phyloP scores from a whole-genome alignment of 2,113 vertebrate species.

The Anthoscopus minutus region DNA sequence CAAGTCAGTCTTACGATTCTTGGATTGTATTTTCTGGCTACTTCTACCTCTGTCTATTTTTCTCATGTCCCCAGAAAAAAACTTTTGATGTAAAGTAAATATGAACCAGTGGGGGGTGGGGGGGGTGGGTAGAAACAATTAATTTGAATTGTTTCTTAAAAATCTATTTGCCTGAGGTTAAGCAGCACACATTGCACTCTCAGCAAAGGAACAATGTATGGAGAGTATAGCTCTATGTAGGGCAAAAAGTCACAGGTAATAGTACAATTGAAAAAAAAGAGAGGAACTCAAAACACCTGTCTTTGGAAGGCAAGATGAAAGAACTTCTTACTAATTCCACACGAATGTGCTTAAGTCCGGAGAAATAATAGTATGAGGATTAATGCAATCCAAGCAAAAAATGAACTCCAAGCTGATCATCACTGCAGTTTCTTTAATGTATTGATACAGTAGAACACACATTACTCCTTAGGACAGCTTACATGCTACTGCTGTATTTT shows the following conservation, averaged over 20 bases:
- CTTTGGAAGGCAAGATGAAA: not conserved
- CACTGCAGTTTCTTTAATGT: not conserved
- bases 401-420: not conserved
- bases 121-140: not conserved
- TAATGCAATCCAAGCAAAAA: not conserved
- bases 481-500: not conserved
- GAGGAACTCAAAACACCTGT: not conserved
- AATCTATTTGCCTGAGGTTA: not conserved
- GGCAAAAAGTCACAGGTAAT: not conserved
- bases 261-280: not conserved
- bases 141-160: not conserved
- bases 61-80: not conserved
- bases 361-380: not conserved
- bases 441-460: too few species aligned
- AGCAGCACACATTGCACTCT: not conserved
- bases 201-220: not conserved
- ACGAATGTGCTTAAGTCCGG: not conserved
- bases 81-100: not conserved
- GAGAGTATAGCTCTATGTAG: not conserved
- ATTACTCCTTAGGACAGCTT: not conserved
- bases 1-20: not conserved
- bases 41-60: not conserved
- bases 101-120: not conserved
- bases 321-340: not conserved
- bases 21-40: not conserved